A percentile compares a stretch with the other conserved stretches of the same genome.
phyloP scores from a whole-genome alignment of 1,140 invertebrate genomes.

The Acromyrmex heyeri region DNA sequence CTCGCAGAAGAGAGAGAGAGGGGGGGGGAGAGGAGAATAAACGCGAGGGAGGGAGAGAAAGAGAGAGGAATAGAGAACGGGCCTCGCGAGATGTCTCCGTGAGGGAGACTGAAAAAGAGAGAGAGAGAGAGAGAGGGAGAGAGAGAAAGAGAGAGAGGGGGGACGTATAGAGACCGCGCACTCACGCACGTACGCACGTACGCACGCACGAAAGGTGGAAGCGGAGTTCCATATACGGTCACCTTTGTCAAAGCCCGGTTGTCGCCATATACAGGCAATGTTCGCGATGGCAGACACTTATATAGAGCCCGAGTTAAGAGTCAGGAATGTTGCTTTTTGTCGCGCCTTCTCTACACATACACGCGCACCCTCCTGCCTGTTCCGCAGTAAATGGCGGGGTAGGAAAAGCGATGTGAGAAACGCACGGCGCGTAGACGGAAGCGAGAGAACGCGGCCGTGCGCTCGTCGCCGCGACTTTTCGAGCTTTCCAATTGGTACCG shows the following conservation, averaged over 20 bases:
- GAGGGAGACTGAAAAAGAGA: not conserved
- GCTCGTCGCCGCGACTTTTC: conserved; percentile 35
- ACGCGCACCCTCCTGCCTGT: not conserved
- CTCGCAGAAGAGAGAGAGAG: conserved; percentile 22
- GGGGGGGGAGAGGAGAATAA: not conserved
- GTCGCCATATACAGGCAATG: conserved; percentile 85
- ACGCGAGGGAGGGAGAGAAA: conserved; percentile 39
- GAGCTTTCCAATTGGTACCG: conserved; percentile 42
- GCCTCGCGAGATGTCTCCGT: conserved; percentile 3
- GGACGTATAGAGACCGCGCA: conserved; percentile 60
- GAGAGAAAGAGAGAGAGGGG: too few species aligned
- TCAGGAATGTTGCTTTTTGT: conserved; percentile 85
- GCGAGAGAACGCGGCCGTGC: conserved; percentile 52
- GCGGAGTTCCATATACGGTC: conserved; percentile 84
- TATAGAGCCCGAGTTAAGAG: conserved; percentile 85
- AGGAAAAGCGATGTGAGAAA: conserved; percentile 65
- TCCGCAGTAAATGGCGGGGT: conserved; percentile 75
- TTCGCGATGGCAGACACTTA: conserved; percentile 84
- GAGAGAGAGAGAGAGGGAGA: not conserved
- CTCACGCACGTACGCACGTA: conserved; percentile 75
- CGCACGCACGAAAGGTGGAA: conserved; percentile 83
- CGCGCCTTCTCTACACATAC: conserved; percentile 79
- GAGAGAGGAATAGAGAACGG: conserved; percentile 27
- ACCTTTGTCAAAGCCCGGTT: conserved; percentile 85
- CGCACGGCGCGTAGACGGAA: conserved; percentile 65